These are phyloP conservation scores for Galaxias olidus DNA, from an alignment of 2,797 vertebrate species.

Conservation along the genomic window DNA sequence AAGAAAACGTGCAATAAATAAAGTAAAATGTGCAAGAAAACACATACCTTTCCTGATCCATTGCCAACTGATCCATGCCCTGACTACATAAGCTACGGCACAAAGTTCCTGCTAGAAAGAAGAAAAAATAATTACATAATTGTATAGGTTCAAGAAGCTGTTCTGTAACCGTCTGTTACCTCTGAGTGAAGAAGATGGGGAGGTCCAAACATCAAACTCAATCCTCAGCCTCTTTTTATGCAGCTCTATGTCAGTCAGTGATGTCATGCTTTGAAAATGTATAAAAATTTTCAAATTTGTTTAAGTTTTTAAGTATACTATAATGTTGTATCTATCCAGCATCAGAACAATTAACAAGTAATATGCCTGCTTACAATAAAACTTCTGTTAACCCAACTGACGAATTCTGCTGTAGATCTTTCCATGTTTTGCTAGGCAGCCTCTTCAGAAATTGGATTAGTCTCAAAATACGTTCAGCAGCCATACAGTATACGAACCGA, in stretches of 20 bases:
- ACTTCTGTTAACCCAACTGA: constrained; percentile 50
- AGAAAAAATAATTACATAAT: background rate
- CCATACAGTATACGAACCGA: constrained; percentile 53
- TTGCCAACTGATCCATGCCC: constrained; percentile 16
- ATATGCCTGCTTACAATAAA: constrained; percentile 63
- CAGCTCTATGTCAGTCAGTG: constrained; percentile 60
- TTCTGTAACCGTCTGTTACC: constrained; percentile 32
- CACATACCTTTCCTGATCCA: constrained; percentile 19
- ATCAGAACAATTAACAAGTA: background rate
- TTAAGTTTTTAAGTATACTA: background rate
- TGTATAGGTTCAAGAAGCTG: background rate
- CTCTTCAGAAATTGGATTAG: constrained; percentile 42
- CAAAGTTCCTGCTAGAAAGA: constrained; percentile 12
- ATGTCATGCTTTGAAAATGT: constrained; percentile 56
- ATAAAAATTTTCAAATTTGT: background rate
- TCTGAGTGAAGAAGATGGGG: constrained; percentile 22
- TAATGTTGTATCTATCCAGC: background rate
- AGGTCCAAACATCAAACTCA: constrained; percentile 11
- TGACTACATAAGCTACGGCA: constrained; percentile 7
- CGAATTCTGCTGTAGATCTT: constrained; percentile 21
- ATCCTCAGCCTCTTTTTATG: constrained; percentile 56
- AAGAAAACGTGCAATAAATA: too few relatives aligned
- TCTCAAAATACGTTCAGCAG: constrained; percentile 34
- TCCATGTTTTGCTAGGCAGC: constrained; percentile 33
- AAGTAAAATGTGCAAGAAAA: too few relatives aligned